These are phyloP conservation scores for Myotis planiceps DNA, from an alignment of 2,797 vertebrate species.

Conservation along the genomic window DNA sequence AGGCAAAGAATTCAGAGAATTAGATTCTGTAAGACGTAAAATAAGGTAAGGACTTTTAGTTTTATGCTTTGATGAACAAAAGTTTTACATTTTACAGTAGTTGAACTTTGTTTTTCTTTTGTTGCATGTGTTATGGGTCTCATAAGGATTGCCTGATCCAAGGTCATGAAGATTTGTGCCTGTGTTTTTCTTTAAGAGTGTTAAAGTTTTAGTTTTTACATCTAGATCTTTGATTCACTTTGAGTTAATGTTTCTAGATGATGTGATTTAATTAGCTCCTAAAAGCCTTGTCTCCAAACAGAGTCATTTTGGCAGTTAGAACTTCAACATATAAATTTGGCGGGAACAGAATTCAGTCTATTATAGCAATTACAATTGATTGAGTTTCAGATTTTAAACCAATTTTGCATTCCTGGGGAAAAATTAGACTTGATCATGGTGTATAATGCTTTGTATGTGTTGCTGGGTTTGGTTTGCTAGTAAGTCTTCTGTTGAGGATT, in stretches of 20 bases:
- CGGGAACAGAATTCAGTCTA: not conserved
- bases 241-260: constrained; percentile 12
- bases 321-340: not conserved
- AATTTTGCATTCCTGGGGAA: not conserved
- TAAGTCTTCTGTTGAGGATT: not conserved
- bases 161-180: not conserved
- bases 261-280: not conserved
- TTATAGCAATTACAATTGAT: not conserved
- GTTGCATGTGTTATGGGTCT: not conserved
- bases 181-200: not conserved
- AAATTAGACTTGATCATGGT: not conserved
- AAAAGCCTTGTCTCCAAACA: not conserved
- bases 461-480: constrained; percentile 5
- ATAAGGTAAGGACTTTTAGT: constrained; percentile 2
- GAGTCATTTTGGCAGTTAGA: not conserved
- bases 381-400: constrained; percentile 17
- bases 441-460: constrained; percentile 9
- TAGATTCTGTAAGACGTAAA: not conserved
- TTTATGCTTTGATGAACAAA: not conserved
- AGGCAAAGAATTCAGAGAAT: not conserved
- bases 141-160: not conserved
- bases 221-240: not conserved
- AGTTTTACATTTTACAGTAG: not conserved
- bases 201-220: constrained; percentile 19
- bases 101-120: not conserved